A percentile compares a stretch with the other conserved stretches of the same genome.
Evolutionary conservation across 2,797 vertebrate species (phyloP).

Genomic region (Sorex maritimensis): DNA sequence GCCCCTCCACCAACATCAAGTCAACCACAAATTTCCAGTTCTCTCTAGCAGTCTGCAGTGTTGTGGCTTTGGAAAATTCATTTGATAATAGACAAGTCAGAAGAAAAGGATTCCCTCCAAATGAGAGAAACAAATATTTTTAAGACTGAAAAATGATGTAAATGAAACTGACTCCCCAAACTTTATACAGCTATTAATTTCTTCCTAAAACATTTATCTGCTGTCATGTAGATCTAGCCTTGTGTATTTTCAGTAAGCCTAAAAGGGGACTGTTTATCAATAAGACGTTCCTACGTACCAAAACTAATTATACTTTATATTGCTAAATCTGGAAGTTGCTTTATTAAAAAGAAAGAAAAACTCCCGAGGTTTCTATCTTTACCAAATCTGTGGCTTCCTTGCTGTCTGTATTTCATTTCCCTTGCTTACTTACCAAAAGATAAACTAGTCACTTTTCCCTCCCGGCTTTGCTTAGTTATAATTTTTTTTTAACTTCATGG

Average conservation of each 20-base stretch:
- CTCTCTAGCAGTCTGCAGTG: neutral
- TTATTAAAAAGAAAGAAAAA: slow-evolving; percentile 56
- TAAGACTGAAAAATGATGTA: slow-evolving; percentile 51
- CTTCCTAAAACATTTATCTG: slow-evolving; percentile 61
- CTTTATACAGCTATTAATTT: slow-evolving; percentile 73
- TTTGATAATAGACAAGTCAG: slow-evolving; percentile 28
- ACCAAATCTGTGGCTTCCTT: slow-evolving; percentile 70
- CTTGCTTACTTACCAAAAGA: slow-evolving; percentile 75
- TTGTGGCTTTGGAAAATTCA: slow-evolving; percentile 12
- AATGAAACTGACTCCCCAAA: slow-evolving; percentile 63
- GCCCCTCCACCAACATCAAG: neutral
- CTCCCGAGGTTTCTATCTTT: slow-evolving; percentile 70
- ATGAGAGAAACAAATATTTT: slow-evolving; percentile 67
- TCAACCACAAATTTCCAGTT: neutral
- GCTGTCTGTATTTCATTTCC: slow-evolving; percentile 78
- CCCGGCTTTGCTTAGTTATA: slow-evolving; percentile 47
- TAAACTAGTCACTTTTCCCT: slow-evolving; percentile 68
- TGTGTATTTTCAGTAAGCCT: slow-evolving; percentile 69
- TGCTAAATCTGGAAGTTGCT: slow-evolving; percentile 76
- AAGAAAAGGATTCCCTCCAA: neutral
- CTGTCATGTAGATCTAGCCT: slow-evolving; percentile 3
- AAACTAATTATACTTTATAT: slow-evolving; percentile 75
- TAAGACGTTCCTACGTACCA: slow-evolving; percentile 65
- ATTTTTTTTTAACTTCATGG: slow-evolving; percentile 22
- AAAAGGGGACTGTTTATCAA: slow-evolving; percentile 77